Conservation (phyloP, 2,888 invertebrate genomes). For the Tachina fera region DNA sequence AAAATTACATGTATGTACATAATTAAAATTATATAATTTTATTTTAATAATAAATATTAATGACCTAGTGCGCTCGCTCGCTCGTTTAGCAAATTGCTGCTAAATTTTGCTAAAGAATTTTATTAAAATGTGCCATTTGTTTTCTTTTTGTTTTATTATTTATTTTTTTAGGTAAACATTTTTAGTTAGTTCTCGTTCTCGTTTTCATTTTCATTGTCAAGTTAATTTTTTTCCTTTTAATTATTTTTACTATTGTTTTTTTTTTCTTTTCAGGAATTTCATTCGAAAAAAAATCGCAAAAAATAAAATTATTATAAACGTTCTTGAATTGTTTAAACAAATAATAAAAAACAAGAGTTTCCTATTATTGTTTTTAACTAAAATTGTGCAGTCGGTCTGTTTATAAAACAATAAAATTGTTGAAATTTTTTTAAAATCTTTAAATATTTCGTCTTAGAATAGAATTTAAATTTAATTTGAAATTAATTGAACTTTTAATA, state of each 20-base stretch:
- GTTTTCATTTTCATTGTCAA: constrained; percentile 57
- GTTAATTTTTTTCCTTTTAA: constrained; percentile 18
- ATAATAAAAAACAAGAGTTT: too few species aligned
- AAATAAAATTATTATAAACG: too few species aligned
- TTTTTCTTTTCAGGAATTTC: neutral
- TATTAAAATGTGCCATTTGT: neutral
- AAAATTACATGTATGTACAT: too few species aligned
- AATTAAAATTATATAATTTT: too few species aligned
- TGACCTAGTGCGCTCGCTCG: constrained; percentile 40
- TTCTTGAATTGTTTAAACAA: too few species aligned
- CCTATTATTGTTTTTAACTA: too few species aligned
- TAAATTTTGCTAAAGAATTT: neutral
- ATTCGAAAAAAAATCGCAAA: too few species aligned
- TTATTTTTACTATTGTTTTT: constrained; percentile 1
- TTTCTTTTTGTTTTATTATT: neutral
- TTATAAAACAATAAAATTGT: too few species aligned
- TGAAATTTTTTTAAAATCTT: neutral
- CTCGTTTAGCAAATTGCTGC: constrained; percentile 4
- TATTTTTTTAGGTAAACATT: neutral
- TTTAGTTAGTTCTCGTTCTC: constrained; percentile 24
- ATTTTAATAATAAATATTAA: neutral
- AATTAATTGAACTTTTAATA: constrained; percentile 28
- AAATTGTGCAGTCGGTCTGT: too few species aligned
- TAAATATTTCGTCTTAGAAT: neutral
- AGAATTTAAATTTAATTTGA: constrained; percentile 5